A percentile compares a stretch with the other conserved stretches of the same genome.
Conservation (phyloP, 1,140 invertebrate genomes). For the Leptinotarsa lineolata region DNA sequence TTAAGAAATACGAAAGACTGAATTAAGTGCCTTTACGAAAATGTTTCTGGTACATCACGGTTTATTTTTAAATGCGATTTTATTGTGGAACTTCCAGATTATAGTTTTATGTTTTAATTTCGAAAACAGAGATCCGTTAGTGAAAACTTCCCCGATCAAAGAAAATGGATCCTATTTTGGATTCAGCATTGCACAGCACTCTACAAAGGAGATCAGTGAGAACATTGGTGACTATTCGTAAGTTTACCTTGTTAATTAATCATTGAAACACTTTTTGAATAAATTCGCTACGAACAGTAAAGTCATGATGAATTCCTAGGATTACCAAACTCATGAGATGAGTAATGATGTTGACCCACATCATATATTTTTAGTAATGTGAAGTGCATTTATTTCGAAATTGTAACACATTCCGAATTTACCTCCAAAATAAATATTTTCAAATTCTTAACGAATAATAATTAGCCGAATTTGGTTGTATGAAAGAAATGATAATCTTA, state of each 20-base stretch:
- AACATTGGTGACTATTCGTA: constrained; percentile 35
- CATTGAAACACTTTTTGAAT: no score
- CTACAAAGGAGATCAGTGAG: constrained; percentile 23
- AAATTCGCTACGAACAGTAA: no score
- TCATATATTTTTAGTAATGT: background rate
- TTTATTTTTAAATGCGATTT: constrained; percentile 20
- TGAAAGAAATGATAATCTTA: no score
- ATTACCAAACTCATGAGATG: background rate
- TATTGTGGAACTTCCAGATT: constrained; percentile 23
- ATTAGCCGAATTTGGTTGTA: no score
- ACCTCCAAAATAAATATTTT: no score
- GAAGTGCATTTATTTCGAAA: background rate
- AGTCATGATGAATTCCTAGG: background rate
- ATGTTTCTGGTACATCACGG: constrained; percentile 6
- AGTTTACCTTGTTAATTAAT: constrained; percentile 19
- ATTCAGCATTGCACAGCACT: constrained; percentile 44
- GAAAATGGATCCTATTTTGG: constrained; percentile 42
- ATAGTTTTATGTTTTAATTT: constrained; percentile 42
- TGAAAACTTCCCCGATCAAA: constrained; percentile 36
- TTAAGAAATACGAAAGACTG: background rate
- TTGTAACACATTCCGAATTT: no score
- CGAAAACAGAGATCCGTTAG: constrained; percentile 41
- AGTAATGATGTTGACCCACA: background rate
- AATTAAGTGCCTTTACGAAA: constrained; percentile 9
- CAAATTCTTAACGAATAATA: no score